phyloP scores from a whole-genome alignment of 2,113 vertebrate genomes.

The Calyptomena viridis region DNA sequence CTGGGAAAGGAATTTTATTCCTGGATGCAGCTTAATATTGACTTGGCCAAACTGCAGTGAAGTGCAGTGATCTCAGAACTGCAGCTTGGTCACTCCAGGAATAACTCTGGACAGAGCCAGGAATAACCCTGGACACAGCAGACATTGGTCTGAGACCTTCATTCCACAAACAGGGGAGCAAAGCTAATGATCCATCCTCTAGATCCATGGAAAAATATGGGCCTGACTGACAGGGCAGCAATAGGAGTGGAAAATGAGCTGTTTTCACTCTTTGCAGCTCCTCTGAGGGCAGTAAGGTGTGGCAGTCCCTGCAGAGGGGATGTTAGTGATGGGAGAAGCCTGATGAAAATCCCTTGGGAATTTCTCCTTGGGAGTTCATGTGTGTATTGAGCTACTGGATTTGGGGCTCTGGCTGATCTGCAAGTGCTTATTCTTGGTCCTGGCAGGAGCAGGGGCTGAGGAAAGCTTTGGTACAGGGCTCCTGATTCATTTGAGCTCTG shows the following conservation, averaged over 20 bases:
- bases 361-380: not conserved
- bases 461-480: not conserved
- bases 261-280: not conserved
- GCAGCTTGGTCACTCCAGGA: not conserved
- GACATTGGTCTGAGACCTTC: not conserved
- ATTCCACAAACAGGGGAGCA: not conserved
- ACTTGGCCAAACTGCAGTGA: not conserved
- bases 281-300: not conserved
- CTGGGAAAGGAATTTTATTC: not conserved
- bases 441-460: not conserved
- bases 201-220: accelerated
- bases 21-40: not conserved
- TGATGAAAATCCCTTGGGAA: not conserved
- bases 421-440: not conserved
- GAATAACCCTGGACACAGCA: not conserved
- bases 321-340: not conserved
- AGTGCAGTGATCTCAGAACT: not conserved
- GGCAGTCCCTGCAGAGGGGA: not conserved
- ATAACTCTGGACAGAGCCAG: too few relatives aligned
- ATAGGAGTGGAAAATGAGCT: not conserved
- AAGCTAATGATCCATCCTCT: not conserved
- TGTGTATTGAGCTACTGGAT: not conserved
- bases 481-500: not conserved
- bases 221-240: not conserved
- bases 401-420: not conserved